Base-by-base conservation (phyloP, 2,888 invertebrate species). In the Netelia fuscicornis region DNA sequence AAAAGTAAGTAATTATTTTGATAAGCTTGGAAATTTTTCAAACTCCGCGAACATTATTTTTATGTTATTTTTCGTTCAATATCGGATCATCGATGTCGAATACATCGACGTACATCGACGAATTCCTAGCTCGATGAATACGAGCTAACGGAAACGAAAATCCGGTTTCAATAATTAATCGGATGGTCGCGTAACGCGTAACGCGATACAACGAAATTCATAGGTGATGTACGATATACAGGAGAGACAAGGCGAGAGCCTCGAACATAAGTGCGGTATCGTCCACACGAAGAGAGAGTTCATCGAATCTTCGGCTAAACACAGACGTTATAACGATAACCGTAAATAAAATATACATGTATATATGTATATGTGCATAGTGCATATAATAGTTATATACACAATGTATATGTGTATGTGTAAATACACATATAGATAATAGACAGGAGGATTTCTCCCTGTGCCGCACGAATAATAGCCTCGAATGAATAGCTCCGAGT, bases 401-500 rank as follows among this genome's bases (percentile, higher is more conserved):
- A 9, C 25, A 62, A 62, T 64, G 30, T 42, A 5, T 30, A 10
- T 37, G 64, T 64, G 37, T 17, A 37, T 13, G 64, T 13, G 64
- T 30, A 13, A 8, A 56, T 5, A 25, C n/a, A 23, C 13, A n/a
- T 54, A 65, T 10, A 76, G 9, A 44, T 78, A 60, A 58, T 67
- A 71, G 75, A 42, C 83, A 78, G 74, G 56, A 77, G 84, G 81
- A 84, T 84, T 72, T 81, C 65, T 70, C 56, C 52, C 37, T 56
- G 72, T 85, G 75, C 74, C 48, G 56, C 52, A 81, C 48, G 75
- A 74, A 81, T 85, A 81, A 79, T 81, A 70, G 81, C 52, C 44
- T 78, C 74, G 84, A 81, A 81, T 78, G 81, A 85, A 85, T 81
- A 85, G 84, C 78, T 81, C 52, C 20, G 78, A 70, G 78, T 75